Conservation (phyloP, 2,888 invertebrate genomes). For the Diploptera punctata region DNA sequence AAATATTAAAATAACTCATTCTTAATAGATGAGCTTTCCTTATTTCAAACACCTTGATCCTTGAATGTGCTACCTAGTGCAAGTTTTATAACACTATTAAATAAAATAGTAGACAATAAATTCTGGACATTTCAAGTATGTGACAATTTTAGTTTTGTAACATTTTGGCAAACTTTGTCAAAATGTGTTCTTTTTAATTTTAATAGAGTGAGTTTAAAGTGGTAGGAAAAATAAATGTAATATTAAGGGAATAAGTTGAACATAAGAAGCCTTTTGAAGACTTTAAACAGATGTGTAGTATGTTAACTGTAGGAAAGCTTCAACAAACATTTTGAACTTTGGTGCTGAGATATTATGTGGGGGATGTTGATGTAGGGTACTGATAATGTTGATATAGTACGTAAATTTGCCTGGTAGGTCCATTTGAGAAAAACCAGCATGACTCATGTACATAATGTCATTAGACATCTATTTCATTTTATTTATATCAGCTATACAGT, state of each 20-base stretch:
- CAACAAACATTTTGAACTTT: neutral
- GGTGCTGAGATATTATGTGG: no score
- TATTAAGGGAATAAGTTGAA: neutral
- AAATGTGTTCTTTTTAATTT: neutral
- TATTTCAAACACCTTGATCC: neutral
- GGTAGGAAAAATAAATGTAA: slow-evolving; percentile 3
- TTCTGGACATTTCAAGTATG: slow-evolving; percentile 1
- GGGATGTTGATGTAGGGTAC: neutral
- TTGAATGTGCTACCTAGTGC: slow-evolving; percentile 5
- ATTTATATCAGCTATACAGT: no score
- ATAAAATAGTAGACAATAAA: slow-evolving; percentile 27
- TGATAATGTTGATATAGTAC: neutral
- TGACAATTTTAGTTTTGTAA: slow-evolving; percentile 15
- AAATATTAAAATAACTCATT: slow-evolving; percentile 40
- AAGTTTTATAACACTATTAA: neutral
- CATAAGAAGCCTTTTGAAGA: neutral
- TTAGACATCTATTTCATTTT: no score
- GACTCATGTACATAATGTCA: neutral
- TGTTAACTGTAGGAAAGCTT: neutral
- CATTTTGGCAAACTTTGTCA: neutral
- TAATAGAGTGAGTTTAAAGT: neutral
- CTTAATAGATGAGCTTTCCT: slow-evolving; percentile 21
- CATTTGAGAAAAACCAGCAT: neutral
- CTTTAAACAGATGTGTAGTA: neutral
- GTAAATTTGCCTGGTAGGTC: neutral